phyloP scores from a whole-genome alignment of 2,888 invertebrate genomes.

The Villa cingulata region DNA sequence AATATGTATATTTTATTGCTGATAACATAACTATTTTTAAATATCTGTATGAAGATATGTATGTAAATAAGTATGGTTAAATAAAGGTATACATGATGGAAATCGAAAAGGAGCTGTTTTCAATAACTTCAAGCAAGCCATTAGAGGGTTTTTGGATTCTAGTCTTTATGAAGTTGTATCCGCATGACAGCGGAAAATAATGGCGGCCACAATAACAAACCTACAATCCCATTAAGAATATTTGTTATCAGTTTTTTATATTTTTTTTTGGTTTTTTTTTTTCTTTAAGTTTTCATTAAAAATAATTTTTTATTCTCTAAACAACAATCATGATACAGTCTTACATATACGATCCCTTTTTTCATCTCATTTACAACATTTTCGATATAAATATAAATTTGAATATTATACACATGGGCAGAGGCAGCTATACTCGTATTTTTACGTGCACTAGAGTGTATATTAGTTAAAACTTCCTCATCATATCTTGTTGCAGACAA shows the following conservation, averaged over 20 bases:
- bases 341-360: background rate
- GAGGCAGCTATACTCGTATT: too few relatives aligned
- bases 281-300: background rate
- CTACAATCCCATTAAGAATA: slow-evolving; percentile 7
- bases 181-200: slow-evolving; percentile 6
- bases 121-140: background rate
- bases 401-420: too few relatives aligned
- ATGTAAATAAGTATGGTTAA: too few relatives aligned
- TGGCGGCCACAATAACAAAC: slow-evolving; percentile 8
- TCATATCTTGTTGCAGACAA: too few relatives aligned
- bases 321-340: background rate
- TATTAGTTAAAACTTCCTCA: too few relatives aligned
- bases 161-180: slow-evolving; percentile 8
- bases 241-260: slow-evolving; percentile 7
- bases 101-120: background rate
- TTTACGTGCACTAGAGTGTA: too few relatives aligned
- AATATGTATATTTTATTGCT: too few relatives aligned
- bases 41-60: too few relatives aligned
- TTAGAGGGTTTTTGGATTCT: slow-evolving; percentile 1
- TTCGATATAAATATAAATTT: too few relatives aligned
- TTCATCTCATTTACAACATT: background rate
- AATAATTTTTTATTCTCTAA: background rate
- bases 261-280: background rate
- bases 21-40: too few relatives aligned
- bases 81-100: too few relatives aligned